These are phyloP conservation scores for Trochalopteron elliotii DNA, from an alignment of 2,113 vertebrate species.

Conservation along the genomic window DNA sequence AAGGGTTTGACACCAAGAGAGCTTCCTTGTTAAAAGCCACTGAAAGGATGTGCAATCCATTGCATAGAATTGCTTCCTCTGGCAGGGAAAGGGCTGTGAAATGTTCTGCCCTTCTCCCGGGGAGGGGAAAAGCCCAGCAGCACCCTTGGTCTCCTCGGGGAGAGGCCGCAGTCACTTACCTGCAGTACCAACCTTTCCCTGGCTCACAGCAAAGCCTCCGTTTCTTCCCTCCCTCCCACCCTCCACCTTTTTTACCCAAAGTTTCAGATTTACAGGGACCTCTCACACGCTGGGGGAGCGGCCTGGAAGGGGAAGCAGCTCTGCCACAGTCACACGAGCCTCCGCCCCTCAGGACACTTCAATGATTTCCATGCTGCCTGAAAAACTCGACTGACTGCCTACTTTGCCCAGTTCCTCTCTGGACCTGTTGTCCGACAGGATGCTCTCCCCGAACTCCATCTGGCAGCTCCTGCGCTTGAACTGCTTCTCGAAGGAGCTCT, in stretches of 20 bases:
- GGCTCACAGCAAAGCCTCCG: conserved; percentile 25
- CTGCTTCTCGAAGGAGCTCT: conserved; percentile 96
- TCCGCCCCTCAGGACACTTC: conserved; percentile 86
- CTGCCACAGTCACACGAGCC: background rate
- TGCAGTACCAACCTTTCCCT: background rate
- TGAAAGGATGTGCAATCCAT: background rate
- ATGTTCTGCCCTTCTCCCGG: conserved; percentile 13
- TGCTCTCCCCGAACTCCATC: conserved; percentile 92
- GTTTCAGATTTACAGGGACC: conserved; percentile 77
- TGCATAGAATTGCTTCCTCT: background rate
- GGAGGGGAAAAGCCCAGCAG: background rate
- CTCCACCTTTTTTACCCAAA: background rate
- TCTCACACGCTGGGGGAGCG: background rate
- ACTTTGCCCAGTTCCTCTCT: conserved; percentile 86
- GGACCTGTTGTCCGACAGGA: conserved; percentile 79
- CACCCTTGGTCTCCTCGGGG: background rate
- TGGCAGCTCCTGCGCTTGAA: conserved; percentile 94
- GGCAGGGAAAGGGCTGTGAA: background rate
- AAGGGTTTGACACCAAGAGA: background rate
- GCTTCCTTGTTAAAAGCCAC: background rate
- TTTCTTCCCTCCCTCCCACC: background rate
- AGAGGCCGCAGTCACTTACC: background rate
- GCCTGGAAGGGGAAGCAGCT: background rate
- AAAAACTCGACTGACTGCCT: conserved; percentile 89
- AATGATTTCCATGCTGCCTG: conserved; percentile 96